Base-by-base conservation (phyloP, 1,140 invertebrate species). In the Diachasmimorpha longicaudata region DNA sequence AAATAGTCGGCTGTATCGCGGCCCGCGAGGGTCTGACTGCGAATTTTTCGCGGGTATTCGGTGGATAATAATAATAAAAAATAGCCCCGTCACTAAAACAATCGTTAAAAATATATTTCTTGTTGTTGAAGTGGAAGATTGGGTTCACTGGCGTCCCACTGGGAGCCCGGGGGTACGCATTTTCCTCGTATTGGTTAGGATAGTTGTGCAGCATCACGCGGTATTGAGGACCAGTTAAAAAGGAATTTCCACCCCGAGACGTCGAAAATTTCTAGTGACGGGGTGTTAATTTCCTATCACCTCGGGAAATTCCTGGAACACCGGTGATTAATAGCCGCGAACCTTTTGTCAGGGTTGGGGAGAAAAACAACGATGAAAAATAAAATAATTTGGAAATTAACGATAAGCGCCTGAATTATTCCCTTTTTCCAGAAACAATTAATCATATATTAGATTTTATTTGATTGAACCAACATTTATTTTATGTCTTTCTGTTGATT, bases 141-240 rank as follows among this genome's bases (percentile, higher is more conserved):
- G 25, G 58, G 58, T 31, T 23, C 58, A 63, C 31, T 25, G 58
- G 58, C 58, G 10, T 63, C 58, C 58, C 58, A 25, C 58, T 63
- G 58, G 21, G 58, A 23, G 58, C 23, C 58, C 2, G 48, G 14
- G 19, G 48, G 48, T n/a, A 55, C 48, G 48, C 48, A n/a, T 55
- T 55, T 19, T 14, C 48, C 19, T 55, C 31, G 31, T 31, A 6
- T 31, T 6, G 31, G 31, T 2, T 31, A 31, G 2, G 4, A 3
- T 55, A 16, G 48, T 55, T 55, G 31, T 58, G 58, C 58, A 63
- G 58, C 58, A 63, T 63, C 58, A 63, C 58, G 58, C 58, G 21
- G 58, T 19, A 63, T 25, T 14, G 10, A 25, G 58, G 19, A 25
- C 23, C 58, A 63, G 19, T 63, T 63, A 63, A 63, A 58, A 58